Conservation (phyloP, 2,888 invertebrate genomes). For the Actias luna region DNA sequence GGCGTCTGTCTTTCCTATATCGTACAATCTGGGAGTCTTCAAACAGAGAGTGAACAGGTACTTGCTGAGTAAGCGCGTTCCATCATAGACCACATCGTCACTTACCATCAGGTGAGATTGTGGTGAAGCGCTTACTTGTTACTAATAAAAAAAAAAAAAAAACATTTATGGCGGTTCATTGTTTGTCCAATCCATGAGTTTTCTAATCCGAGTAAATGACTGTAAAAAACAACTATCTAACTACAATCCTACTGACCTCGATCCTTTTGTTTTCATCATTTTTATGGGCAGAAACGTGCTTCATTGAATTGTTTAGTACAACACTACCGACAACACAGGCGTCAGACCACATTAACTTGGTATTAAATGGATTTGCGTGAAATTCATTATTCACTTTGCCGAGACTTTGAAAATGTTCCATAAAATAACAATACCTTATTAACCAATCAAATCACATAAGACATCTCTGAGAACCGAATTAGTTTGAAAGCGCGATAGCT, state of each 20-base stretch:
- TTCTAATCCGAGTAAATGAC: neutral
- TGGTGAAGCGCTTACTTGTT: too few relatives aligned
- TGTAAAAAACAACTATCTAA: too few relatives aligned
- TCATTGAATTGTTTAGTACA: neutral
- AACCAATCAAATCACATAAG: too few relatives aligned
- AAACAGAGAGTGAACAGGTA: too few relatives aligned
- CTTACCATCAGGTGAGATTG: too few relatives aligned
- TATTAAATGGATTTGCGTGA: neutral
- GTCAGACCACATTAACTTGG: neutral
- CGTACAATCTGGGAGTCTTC: too few relatives aligned
- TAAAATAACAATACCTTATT: neutral
- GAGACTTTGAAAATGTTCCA: neutral
- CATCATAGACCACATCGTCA: too few relatives aligned
- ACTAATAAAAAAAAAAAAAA: too few relatives aligned
- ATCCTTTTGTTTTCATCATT: constrained; percentile 16
- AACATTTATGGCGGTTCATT: neutral
- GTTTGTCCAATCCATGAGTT: neutral
- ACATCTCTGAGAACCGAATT: too few relatives aligned
- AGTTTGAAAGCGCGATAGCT: too few relatives aligned
- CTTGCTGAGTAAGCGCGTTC: too few relatives aligned
- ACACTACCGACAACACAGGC: neutral
- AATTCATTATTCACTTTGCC: neutral
- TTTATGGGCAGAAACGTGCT: constrained; percentile 11
- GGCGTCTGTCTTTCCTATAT: too few relatives aligned
- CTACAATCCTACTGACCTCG: constrained; percentile 21